Percentiles rank a stretch among this genome's conserved stretches.
phyloP scores from a whole-genome alignment of 2,888 invertebrate genomes.

The Microdon myrmicae region DNA sequence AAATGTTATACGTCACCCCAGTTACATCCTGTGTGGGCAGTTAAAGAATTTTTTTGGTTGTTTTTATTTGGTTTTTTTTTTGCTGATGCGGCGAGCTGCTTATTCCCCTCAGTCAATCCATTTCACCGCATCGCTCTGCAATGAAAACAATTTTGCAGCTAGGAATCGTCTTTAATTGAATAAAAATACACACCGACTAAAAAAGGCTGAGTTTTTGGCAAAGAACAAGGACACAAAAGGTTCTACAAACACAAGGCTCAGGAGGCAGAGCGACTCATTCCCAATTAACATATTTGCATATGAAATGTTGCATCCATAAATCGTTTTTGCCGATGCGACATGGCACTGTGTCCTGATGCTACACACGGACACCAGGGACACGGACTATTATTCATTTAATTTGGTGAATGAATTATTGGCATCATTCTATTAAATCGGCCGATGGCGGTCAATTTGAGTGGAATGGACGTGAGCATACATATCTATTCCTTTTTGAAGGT shows the following conservation, averaged over 20 bases:
- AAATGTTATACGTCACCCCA: conserved; percentile 43
- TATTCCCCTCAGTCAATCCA: conserved; percentile 9
- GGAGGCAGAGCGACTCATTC: conserved; percentile 13
- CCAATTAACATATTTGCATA: conserved; percentile 51
- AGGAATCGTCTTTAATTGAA: conserved; percentile 11
- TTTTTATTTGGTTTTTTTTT: conserved; percentile 7
- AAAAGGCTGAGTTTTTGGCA: conserved; percentile 7
- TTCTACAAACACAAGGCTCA: conserved; percentile 21
- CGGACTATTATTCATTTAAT: conserved; percentile 53
- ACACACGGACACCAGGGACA: conserved; percentile 46
- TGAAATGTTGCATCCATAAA: conserved; percentile 51
- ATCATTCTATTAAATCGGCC: conserved; percentile 44
- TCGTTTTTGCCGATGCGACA: conserved; percentile 31
- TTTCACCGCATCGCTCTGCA: conserved; percentile 26
- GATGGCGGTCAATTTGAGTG: conserved; percentile 30
- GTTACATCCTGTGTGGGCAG: conserved; percentile 40
- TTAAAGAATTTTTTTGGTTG: conserved; percentile 16
- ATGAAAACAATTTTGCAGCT: conserved; percentile 40
- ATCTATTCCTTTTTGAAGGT: too few species aligned
- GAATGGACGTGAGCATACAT: background rate
- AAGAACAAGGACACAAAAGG: conserved; percentile 17
- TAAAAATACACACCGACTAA: conserved; percentile 25
- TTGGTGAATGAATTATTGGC: conserved; percentile 51
- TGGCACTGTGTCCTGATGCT: conserved; percentile 19
- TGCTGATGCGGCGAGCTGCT: conserved; percentile 16